Base-by-base conservation (phyloP, 2,797 vertebrate genomes). In the Gephyroberyx darwinii region DNA sequence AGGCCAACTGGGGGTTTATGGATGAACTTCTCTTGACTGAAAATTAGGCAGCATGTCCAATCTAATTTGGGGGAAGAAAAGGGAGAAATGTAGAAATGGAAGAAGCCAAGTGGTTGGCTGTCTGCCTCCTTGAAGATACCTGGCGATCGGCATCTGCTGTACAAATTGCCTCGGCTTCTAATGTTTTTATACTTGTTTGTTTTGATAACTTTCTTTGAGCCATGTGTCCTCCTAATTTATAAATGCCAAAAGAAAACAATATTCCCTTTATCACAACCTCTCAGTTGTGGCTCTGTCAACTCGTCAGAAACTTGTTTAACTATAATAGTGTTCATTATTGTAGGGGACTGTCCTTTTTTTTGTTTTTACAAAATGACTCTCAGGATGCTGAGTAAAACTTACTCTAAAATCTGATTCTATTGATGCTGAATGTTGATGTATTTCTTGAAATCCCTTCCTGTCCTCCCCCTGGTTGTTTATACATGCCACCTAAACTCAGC, bases 171-270 rank as follows among this genome's bases (percentile, higher is more conserved):
- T 60, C 35, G 52, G 39, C 33, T 64, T 72, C 43, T 37, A 64
- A 41, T 12, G 12, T 41, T 72, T 68, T 68, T 78, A 56, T 69
- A 75, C 45, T 37, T 65, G 33, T 66, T 71, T 41, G 39, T 41
- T 69, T 30, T 41, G 22, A 22, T 58, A 57, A 39, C 26, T 14
- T 54, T 30, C 20, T 53, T 57, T 63, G 19, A 37, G 63, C 9
- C 43, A 47, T 48, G 8, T 30, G 57, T 30, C 3, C 50, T 33
- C 26, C 50, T 70, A 37, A 70, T 79, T 65, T 70, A 66, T 61
- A 51, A 68, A 70, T 71, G 63, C 41, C 52, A 60, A 70, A 71
- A 60, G 48, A 63, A 68, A 50, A 56, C 37, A 39, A 5, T 6
- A 6, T 9, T 2, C 39, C 12, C 13, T 41, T 12, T 13, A 13